Percentiles rank a stretch among this genome's conserved stretches.
Evolutionary conservation across 2,797 vertebrate genomes (phyloP).

Genomic region (Notamacropus eugenii): DNA sequence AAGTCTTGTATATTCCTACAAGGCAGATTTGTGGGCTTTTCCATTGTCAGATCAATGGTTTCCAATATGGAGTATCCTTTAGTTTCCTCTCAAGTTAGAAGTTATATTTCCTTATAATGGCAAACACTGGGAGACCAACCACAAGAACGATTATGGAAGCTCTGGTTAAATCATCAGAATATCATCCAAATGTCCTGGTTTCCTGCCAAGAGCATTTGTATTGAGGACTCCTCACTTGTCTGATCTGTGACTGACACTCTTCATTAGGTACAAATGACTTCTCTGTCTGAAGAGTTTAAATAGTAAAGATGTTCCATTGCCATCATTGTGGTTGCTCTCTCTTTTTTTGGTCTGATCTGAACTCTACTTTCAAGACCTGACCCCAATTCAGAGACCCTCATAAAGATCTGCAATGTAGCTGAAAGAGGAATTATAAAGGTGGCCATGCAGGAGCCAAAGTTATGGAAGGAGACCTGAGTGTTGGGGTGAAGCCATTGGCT

Average conservation of each 20-base stretch:
- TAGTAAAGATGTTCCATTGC: conserved; percentile 9
- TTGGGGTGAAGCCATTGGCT: conserved; percentile 26
- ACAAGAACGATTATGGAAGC: not conserved
- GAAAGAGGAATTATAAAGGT: conserved; percentile 38
- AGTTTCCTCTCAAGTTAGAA: not conserved
- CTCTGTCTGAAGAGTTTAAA: conserved; percentile 7
- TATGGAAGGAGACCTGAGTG: not conserved
- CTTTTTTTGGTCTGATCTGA: conserved; percentile 33
- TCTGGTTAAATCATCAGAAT: not conserved
- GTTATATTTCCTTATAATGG: conserved; percentile 37
- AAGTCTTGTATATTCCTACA: conserved; percentile 34
- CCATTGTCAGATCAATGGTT: not conserved
- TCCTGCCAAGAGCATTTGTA: conserved; percentile 24
- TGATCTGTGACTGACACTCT: not conserved
- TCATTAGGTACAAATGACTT: not conserved
- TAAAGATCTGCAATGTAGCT: conserved; percentile 19
- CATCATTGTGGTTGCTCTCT: not conserved
- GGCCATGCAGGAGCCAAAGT: conserved; percentile 32
- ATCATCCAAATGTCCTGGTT: not conserved
- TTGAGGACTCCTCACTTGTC: conserved; percentile 9
- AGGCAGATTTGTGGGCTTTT: conserved; percentile 36
- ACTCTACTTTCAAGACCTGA: not conserved
- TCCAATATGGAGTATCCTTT: not conserved
- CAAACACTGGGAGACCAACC: not conserved
- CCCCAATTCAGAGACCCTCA: not conserved